These are phyloP conservation scores for Sternarchorhynchus goeldii DNA, from an alignment of 2,797 vertebrate species.

Conservation along the genomic window DNA sequence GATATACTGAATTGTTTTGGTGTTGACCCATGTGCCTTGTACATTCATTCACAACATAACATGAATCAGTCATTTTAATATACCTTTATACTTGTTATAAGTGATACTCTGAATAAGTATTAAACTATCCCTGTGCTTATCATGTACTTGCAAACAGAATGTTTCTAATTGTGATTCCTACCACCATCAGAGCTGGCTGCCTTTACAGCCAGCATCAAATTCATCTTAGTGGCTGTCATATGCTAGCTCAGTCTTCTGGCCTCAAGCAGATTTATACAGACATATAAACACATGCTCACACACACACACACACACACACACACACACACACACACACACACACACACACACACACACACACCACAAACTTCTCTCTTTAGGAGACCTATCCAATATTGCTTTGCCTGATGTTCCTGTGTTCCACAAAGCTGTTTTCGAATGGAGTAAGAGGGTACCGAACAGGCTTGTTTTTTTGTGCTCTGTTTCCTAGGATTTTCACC, in stretches of 20 bases:
- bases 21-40: too few species aligned
- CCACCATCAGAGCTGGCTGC: constrained; percentile 3
- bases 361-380: not conserved
- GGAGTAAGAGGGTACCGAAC: not conserved
- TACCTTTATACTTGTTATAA: too few species aligned
- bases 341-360: not conserved
- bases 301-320: too few species aligned
- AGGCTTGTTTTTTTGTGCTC: constrained; percentile 27
- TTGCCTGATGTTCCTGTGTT: constrained; percentile 16
- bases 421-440: constrained; percentile 26
- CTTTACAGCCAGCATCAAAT: not conserved
- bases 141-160: too few species aligned
- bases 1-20: too few species aligned
- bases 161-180: too few species aligned
- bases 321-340: too few species aligned
- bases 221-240: not conserved
- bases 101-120: too few species aligned
- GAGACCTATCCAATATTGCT: constrained; percentile 5
- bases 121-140: too few species aligned
- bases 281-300: too few species aligned
- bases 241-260: not conserved
- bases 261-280: not conserved
- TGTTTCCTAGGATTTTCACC: constrained; percentile 32
- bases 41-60: too few species aligned
- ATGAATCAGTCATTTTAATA: too few species aligned